Base-by-base conservation (phyloP, 2,113 vertebrate genomes). In the Strigops habroptila region DNA sequence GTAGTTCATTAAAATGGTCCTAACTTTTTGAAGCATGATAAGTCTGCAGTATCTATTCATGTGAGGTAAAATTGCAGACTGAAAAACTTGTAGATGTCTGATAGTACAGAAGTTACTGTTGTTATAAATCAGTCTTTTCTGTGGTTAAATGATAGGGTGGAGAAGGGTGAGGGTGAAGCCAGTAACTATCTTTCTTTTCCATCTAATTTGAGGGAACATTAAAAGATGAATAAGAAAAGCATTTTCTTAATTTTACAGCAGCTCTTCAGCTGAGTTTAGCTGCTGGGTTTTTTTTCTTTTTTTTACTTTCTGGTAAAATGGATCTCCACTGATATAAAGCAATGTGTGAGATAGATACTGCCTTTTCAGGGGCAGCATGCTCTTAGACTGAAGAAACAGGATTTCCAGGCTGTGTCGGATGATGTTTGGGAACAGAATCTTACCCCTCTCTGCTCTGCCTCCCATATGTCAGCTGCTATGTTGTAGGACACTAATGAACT, bases 111-210 rank as follows among this genome's bases (percentile, higher is more conserved):
- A 95, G 86, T 90, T 73, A 78, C 85, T 93, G 80, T 83, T 91
- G 90, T 62, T 92, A 80, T 78, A 94, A 93, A 94, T 96, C 93
- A 90, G 75, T 71, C 85, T 96, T 93, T 83, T 91, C 92, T 82
- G 82, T 90, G 90, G 91, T 88, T 96, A 93, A 95, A 94, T 82
- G 67, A 82, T 63, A 96, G 84, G 84, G 90, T 89, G 87, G 88
- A 88, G 92, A 91, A 91, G 79, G 43, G 31, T 57, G 73, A 86
- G 80, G 80, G 69, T 86, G 77, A 94, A 95, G 79, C 71, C 52
- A 71, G 76, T 73, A 88, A 67, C 88, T 93, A 62, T 89, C 84
- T 90, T 87, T 92, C 53, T 55, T 79, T 53, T 81, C 33, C 39
- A 91, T 78, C 86, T 93, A 90, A 93, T 95, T 93, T 83, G 35